Conservation (phyloP, 2,888 invertebrate species). For the Exocentrus adspersus region DNA sequence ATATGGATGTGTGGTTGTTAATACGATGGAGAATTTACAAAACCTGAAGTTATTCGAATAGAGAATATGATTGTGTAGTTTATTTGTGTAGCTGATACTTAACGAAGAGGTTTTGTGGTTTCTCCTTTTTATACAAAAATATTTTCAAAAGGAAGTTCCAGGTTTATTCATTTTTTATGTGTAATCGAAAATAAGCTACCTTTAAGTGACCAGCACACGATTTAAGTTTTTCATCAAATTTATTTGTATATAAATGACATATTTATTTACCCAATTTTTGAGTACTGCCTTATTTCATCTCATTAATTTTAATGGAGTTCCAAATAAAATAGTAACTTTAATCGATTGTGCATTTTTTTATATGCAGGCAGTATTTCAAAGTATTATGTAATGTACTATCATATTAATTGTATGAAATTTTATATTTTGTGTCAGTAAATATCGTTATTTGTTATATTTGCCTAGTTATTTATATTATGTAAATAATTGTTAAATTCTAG, state of each 20-base stretch:
- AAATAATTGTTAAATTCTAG: constrained; percentile 13
- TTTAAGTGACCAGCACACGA: neutral
- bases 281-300: no score
- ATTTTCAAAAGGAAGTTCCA: constrained; percentile 37
- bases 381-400: neutral
- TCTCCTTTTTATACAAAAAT: constrained; percentile 22
- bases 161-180: constrained; percentile 9
- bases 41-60: neutral
- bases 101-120: constrained; percentile 11
- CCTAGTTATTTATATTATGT: constrained; percentile 7
- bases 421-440: constrained; percentile 1
- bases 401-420: constrained; percentile 1
- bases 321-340: no score
- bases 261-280: no score
- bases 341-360: constrained; percentile 3
- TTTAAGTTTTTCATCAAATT: neutral
- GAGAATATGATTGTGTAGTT: neutral
- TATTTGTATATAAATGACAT: no score
- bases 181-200: no score
- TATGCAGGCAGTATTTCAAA: constrained; percentile 14
- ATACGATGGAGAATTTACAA: constrained; percentile 4
- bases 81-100: constrained; percentile 8
- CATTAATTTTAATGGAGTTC: no score
- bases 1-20: constrained; percentile 22
- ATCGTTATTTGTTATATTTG: constrained; percentile 17